Evolutionary conservation across 2,888 invertebrate genomes (phyloP), one percentile per base, ranked within the genome.

Genomic region (Griposia aprilina): DNA sequence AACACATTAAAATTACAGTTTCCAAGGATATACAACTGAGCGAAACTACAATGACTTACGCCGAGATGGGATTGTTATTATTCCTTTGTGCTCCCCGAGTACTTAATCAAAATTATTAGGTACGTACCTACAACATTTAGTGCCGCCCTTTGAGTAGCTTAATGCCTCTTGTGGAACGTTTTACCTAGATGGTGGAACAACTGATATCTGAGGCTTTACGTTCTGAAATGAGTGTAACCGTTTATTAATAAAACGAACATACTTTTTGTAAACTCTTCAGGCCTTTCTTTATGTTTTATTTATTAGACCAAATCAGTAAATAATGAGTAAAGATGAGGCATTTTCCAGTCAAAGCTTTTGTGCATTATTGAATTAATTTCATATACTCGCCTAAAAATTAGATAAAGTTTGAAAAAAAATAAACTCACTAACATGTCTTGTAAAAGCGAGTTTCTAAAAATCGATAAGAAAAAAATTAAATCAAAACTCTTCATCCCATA

Each of bases 1-100:
- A 95, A 95, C 94, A 95, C 95, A 96, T 96, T 96, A 96, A 96
- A 96, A 96, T 96, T 95, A 96, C 94, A 95, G 94, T 96, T 95
- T 94, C 95, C 94, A 95, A 96, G 95, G 93, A 94, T 93, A 93
- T 89, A 90, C 92, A 92, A 91, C 92, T 90, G 92, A 90, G 91
- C 90, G 91, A 93, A 94, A 94, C 94, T 93, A 93, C 92, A 93
- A 93, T 93, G 94, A 94, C 93, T 94, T 94, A 93, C 93, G 90
- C 90, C 91, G 92, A 93, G 94, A 94, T 93, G 93, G 94, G 93
- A 93, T 94, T 93, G 94, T 95, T 96, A 96, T 96, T 96, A 95
- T 95, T 95, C 95, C 95, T 95, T 93, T 94, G 95, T 94, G 95
- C 89, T 94, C 90, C 91, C 90, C 90, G 91, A 92, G 92, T 94